These are phyloP conservation scores for Genyomyrus donnyi DNA, from an alignment of 2,113 vertebrate genomes.

Conservation along the genomic window DNA sequence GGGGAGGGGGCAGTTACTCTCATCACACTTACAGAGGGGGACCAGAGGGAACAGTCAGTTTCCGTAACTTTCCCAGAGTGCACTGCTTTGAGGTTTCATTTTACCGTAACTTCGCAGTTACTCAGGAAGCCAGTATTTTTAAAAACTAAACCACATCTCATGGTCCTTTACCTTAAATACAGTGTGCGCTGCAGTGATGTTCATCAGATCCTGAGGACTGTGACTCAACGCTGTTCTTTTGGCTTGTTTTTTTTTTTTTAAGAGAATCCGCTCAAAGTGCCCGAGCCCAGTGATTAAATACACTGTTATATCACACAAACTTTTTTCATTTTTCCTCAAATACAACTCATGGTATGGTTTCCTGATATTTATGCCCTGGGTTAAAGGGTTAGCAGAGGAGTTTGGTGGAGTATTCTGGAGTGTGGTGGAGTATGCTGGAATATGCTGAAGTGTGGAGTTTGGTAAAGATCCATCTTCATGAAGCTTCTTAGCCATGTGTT, in stretches of 20 bases:
- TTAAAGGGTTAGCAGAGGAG: background rate
- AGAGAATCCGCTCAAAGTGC: background rate
- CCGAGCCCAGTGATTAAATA: background rate
- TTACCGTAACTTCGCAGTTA: background rate
- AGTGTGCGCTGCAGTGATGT: background rate
- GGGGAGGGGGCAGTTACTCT: background rate
- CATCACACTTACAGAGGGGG: background rate
- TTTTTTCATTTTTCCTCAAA: background rate
- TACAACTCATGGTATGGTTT: background rate
- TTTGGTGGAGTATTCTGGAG: background rate
- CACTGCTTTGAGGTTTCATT: background rate
- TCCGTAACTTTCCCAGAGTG: background rate
- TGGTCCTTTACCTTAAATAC: background rate
- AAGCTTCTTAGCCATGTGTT: background rate
- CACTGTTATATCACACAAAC: background rate
- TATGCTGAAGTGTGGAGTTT: background rate
- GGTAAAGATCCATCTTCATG: background rate
- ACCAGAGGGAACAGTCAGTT: background rate
- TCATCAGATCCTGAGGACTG: background rate
- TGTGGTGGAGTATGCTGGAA: background rate
- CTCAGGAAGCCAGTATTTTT: background rate
- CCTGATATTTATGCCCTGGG: background rate
- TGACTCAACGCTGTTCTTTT: background rate
- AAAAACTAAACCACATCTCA: background rate
- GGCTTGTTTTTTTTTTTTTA: background rate